Base-by-base conservation (phyloP, 2,888 invertebrate genomes). In the Pyrrhia umbra region DNA sequence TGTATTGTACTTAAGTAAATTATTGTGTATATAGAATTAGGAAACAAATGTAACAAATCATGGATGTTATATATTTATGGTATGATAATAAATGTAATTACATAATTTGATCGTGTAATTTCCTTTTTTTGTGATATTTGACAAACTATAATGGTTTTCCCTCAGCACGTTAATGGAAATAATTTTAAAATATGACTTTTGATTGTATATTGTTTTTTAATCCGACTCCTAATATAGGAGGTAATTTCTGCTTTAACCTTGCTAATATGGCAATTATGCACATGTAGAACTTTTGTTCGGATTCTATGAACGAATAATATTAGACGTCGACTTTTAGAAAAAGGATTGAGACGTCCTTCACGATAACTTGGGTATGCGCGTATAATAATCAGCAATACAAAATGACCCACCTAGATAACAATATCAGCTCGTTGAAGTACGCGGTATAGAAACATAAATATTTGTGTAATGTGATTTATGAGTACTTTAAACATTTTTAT, bases 1-100 rank as follows among this genome's bases (percentile, higher is more conserved):
- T 82, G 77, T 83, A 80, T 82, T 85, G 88, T 90, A 90, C 87
- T 89, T 86, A 90, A 87, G 82, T 89, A 88, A 91, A 90, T 91
- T 90, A 91, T 92, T 91, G 84, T 90, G 87, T 89, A 86, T 85
- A 88, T 85, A 89, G 85, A 83, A 77, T 72, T 70, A 80, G 39
- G 43, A 59, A 64, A 72, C 62, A 51, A 68, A 70, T 80, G 79
- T 80, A 80, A 80, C 80, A 80, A 80, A 79, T 74, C 72, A 75
- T 70, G 68, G 77, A 80, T 79, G 77, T 82, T 77, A 77, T 76
- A 76, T 79, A 80, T 80, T 80, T 80, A 80, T 80, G 72, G 72
- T 80, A 79, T 70, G 40, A 75, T 75, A 80, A 80, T 80, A 80
- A 80, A 68, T 75, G 20, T 77, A 70, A 80, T 75, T 65, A 58